Percentiles rank a stretch among this genome's conserved stretches.
Conservation (phyloP, 2,797 vertebrate species). For the Staurois parvus region DNA sequence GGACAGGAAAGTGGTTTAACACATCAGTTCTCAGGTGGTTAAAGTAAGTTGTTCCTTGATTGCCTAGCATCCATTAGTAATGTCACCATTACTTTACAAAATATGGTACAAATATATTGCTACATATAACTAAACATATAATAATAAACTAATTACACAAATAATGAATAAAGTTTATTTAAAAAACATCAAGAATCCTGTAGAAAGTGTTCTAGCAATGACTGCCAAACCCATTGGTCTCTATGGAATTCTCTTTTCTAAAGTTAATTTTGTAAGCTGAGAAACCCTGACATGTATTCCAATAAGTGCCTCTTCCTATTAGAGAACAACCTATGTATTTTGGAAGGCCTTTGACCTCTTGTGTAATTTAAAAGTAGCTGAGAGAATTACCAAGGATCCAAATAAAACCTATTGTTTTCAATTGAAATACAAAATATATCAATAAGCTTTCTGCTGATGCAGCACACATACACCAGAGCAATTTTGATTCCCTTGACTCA, state of each 20-base stretch:
- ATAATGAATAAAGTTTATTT: not conserved
- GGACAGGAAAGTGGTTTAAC: too few relatives aligned
- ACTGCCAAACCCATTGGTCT: constrained; percentile 1
- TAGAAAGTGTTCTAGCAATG: not conserved
- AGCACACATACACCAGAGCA: constrained; percentile 47
- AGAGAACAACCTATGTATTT: constrained; percentile 37
- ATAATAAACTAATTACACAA: not conserved
- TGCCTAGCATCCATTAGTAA: too few relatives aligned
- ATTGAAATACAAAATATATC: constrained; percentile 22
- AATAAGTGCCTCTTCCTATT: constrained; percentile 51
- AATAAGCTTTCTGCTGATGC: constrained; percentile 40
- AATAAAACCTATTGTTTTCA: constrained; percentile 38
- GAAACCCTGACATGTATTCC: constrained; percentile 42
- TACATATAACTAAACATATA: not conserved
- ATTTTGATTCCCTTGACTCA: constrained; percentile 44
- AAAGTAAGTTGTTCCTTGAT: too few relatives aligned
- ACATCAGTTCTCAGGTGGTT: too few relatives aligned
- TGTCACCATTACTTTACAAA: too few relatives aligned
- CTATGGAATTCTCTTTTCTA: constrained; percentile 30
- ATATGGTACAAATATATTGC: not conserved
- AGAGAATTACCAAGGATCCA: constrained; percentile 31
- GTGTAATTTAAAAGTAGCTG: constrained; percentile 29
- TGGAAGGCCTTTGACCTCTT: constrained; percentile 45
- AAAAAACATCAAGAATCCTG: not conserved
- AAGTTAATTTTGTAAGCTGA: constrained; percentile 40